Evolutionary conservation across 1,140 invertebrate species (phyloP).

Genomic region (Diachasma alloeum): DNA sequence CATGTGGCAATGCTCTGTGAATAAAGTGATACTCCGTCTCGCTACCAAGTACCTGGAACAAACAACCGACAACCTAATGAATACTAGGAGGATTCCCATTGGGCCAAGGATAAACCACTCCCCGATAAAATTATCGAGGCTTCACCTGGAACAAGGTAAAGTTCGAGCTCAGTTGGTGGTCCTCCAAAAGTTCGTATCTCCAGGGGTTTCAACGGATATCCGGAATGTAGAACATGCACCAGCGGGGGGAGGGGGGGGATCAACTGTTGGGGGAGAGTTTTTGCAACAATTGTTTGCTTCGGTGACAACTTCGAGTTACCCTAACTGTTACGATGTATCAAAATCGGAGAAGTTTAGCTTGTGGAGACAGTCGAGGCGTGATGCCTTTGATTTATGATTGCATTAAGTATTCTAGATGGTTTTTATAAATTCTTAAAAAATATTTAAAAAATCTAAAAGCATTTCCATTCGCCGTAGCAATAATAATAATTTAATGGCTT

Average conservation of each 20-base stretch:
- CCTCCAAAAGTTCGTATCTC: background rate
- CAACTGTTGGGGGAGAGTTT: background rate
- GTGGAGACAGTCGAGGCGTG: background rate
- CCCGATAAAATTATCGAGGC: no score
- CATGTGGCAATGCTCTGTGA: constrained; percentile 86
- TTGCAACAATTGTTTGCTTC: background rate
- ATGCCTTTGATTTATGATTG: no score
- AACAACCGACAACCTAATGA: background rate
- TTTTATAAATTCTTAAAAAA: no score
- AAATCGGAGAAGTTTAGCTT: background rate
- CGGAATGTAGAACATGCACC: background rate
- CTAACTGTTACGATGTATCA: background rate
- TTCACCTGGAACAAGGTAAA: background rate
- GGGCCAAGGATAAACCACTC: no score
- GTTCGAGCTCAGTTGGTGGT: background rate
- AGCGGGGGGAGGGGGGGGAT: no score
- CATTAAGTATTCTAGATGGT: no score
- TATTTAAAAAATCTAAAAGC: no score
- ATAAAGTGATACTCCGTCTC: constrained; percentile 91
- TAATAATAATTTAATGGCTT: no score
- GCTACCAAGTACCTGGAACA: constrained; percentile 82
- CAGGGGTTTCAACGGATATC: background rate
- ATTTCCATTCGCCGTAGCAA: no score
- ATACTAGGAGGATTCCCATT: no score
- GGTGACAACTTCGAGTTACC: background rate